Evolutionary conservation across 2,888 invertebrate genomes (phyloP), one percentile per base, ranked within the genome.

Genomic region (Suillia variegata): DNA sequence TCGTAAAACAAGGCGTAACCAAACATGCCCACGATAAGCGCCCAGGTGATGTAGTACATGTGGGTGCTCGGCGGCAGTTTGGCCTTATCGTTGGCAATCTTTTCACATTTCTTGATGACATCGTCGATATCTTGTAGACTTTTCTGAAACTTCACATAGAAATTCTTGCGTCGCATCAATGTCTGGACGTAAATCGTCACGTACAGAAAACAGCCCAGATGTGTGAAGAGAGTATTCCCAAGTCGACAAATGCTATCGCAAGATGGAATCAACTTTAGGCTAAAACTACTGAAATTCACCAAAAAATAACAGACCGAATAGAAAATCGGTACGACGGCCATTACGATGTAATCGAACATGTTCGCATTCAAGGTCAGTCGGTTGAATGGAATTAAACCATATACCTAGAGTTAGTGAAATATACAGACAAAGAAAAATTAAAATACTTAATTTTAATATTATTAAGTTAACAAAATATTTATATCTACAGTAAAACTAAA

Each of bases 351-450:
- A 57, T 80, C 81, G 12, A 67, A 5, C 8, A 69, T 3, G 22
- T 67, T 73, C 5, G 75, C 66, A 1, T 59, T 15, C 13, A 33
- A 1, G 34, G 68, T 59, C 31, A 70, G 62, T 0, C 75, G 77
- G 58, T 79, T 76, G n/a, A 79, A 65, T 1, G 80, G 81, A 34
- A 79, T 69, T 0, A 80, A 66, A 1, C 81, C 80, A 49, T 74
- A 71, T 33, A 65, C 61, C 79, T 80, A 53, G 1, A 58, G n/a
- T n/a, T n/a, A n/a, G n/a, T n/a, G n/a, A n/a, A n/a, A n/a, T n/a
- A 65, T 15, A 18, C n/a, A n/a, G 1, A 3, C 5, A 10, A 17
- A n/a, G 53, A 21, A 58, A 47, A 31, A 56, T 12, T n/a, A 20
- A 18, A 24, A 3, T 4, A n/a, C 2, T 0, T 20, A 45, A 33